phyloP scores from a whole-genome alignment of 1,140 invertebrate genomes.

The Akabosia matsudoensis region DNA sequence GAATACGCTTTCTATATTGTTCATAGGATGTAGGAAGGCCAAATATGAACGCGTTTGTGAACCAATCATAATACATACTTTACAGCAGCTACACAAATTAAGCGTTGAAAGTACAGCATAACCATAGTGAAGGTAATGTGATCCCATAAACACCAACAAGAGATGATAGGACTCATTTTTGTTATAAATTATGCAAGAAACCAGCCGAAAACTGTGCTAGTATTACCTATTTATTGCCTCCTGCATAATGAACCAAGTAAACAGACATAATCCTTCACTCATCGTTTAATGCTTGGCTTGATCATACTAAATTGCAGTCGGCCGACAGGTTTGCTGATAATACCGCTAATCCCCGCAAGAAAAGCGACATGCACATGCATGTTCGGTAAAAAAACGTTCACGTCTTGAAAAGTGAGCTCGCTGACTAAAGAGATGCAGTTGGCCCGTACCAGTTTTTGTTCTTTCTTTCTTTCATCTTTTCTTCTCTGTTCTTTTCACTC shows the following conservation, averaged over 20 bases:
- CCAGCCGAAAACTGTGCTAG: background rate
- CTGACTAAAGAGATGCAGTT: slow-evolving; percentile 8
- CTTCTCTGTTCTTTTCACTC: too few species aligned
- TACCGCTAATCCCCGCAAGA: slow-evolving; percentile 21
- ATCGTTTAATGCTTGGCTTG: slow-evolving; percentile 9
- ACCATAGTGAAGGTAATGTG: too few species aligned
- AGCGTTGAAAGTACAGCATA: too few species aligned
- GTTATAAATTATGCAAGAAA: background rate
- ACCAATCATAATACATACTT: too few species aligned
- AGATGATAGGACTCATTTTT: too few species aligned
- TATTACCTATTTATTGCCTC: background rate
- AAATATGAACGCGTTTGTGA: too few species aligned
- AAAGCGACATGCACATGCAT: background rate
- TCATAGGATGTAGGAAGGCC: too few species aligned
- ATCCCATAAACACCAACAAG: too few species aligned
- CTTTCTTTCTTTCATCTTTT: slow-evolving; percentile 3
- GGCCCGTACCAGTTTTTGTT: background rate
- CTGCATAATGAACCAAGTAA: background rate
- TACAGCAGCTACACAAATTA: too few species aligned
- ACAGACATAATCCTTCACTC: slow-evolving; percentile 1
- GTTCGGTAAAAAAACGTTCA: background rate
- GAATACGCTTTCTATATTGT: too few species aligned
- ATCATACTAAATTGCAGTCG: slow-evolving; percentile 21
- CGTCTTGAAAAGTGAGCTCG: background rate
- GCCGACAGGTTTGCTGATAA: slow-evolving; percentile 16